phyloP scores from a whole-genome alignment of 2,797 vertebrate species.

The Halcyon chelicuti region DNA sequence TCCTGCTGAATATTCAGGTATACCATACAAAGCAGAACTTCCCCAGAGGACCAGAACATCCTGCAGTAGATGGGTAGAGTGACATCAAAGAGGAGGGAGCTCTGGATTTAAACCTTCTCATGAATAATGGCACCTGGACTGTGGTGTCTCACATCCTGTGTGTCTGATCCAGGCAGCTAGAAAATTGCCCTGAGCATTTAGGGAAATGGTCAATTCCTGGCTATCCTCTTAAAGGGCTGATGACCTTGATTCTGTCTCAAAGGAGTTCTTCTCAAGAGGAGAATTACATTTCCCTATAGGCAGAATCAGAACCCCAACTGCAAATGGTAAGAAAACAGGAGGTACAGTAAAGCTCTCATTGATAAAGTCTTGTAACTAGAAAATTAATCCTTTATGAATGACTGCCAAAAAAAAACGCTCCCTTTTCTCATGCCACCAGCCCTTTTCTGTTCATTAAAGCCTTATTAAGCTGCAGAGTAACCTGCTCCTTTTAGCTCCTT shows the following conservation, averaged over 20 bases:
- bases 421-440: not conserved
- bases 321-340: not conserved
- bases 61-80: not conserved
- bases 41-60: not conserved
- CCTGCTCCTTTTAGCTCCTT: not conserved
- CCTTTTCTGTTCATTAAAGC: not conserved
- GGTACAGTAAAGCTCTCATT: not conserved
- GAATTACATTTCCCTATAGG: not conserved
- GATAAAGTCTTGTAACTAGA: not conserved
- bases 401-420: not conserved
- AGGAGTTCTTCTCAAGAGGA: not conserved
- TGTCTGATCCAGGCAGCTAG: rapidly evolving
- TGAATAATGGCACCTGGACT: not conserved
- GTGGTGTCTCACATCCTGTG: not conserved
- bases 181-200: not conserved
- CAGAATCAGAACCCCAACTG: not conserved
- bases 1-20: not conserved
- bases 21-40: not conserved
- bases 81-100: not conserved
- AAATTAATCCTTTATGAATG: not conserved
- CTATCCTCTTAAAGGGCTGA: not conserved
- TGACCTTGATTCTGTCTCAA: not conserved
- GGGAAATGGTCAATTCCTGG: not conserved
- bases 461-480: not conserved
- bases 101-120: not conserved